phyloP scores from a whole-genome alignment of 2,113 vertebrate genomes.

The Amblyornis subalaris region DNA sequence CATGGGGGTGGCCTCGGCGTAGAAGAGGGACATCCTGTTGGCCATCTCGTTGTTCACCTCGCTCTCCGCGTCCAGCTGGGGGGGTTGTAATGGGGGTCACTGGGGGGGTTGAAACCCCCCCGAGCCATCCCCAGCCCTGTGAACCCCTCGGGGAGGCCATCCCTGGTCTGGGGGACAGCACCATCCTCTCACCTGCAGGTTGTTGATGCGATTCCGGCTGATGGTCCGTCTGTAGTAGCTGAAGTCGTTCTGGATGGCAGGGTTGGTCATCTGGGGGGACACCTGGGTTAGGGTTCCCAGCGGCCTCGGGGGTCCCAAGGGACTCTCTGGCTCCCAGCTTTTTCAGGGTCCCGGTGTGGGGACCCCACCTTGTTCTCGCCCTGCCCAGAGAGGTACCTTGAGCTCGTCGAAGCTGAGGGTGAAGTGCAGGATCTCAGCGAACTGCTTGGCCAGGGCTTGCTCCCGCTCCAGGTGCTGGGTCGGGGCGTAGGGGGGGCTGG shows the following conservation, averaged over 20 bases:
- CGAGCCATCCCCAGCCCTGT: fast-evolving
- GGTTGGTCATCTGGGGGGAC: conserved; percentile 83
- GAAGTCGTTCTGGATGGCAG: conserved; percentile 91
- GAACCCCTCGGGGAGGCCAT: neutral
- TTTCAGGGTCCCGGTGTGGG: fast-evolving
- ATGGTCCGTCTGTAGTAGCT: conserved; percentile 92
- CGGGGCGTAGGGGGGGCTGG: conserved; percentile 85
- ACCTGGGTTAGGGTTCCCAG: neutral
- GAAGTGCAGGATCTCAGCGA: conserved; percentile 90
- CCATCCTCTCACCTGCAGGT: conserved; percentile 76
- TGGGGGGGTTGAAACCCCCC: neutral
- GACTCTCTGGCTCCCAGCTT: neutral
- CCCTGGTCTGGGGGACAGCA: fast-evolving
- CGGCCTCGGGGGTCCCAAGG: fast-evolving
- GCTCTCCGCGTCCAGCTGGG: conserved; percentile 84
- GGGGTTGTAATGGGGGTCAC: fast-evolving
- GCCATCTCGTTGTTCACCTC: conserved; percentile 94
- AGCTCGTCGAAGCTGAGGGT: conserved; percentile 91
- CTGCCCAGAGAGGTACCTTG: conserved; percentile 66
- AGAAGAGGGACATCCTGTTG: conserved; percentile 92
- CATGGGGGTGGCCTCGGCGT: conserved; percentile 91
- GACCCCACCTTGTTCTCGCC: fast-evolving
- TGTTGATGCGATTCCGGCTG: conserved; percentile 86
- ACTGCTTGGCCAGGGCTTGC: conserved; percentile 90
- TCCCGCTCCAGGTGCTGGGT: conserved; percentile 90